Evolutionary conservation across 2,888 invertebrate genomes (phyloP).

Genomic region (Dryobotodes eremita): DNA sequence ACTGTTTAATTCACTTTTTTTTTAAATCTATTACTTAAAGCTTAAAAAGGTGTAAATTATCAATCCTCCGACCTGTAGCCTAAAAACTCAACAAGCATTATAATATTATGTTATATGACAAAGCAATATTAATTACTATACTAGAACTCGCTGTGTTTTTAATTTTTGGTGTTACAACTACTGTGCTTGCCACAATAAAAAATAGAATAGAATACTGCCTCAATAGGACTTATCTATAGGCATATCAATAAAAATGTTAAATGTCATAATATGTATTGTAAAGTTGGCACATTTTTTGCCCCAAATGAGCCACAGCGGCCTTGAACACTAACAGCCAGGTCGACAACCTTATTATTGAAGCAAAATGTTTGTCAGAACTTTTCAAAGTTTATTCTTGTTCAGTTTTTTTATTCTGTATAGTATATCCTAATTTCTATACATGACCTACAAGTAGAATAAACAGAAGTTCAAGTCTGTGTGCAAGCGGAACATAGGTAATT

Average conservation of each 20-base stretch:
- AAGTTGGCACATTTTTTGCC: conserved; percentile 54
- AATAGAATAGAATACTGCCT: not conserved
- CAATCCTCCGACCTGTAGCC: not conserved
- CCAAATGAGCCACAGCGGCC: conserved; percentile 49
- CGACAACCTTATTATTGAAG: conserved; percentile 53
- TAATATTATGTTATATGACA: not conserved
- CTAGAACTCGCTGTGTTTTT: not conserved
- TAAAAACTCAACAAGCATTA: not conserved
- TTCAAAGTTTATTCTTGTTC: conserved; percentile 24
- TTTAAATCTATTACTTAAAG: not conserved
- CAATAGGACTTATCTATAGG: not conserved
- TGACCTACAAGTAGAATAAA: not conserved
- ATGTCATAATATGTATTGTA: conserved; percentile 32
- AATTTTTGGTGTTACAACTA: not conserved
- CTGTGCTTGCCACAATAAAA: too few species aligned
- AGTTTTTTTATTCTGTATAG: not conserved
- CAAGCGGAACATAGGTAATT: not conserved
- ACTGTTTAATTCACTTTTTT: not conserved
- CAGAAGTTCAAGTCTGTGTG: not conserved
- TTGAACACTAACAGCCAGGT: conserved; percentile 61
- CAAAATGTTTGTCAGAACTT: conserved; percentile 36
- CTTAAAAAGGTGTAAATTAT: not conserved
- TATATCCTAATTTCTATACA: conserved; percentile 15
- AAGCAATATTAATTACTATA: not conserved
- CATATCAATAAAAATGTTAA: conserved; percentile 22